Base-by-base conservation (phyloP, 2,797 vertebrate genomes). In the Spea hammondii region DNA sequence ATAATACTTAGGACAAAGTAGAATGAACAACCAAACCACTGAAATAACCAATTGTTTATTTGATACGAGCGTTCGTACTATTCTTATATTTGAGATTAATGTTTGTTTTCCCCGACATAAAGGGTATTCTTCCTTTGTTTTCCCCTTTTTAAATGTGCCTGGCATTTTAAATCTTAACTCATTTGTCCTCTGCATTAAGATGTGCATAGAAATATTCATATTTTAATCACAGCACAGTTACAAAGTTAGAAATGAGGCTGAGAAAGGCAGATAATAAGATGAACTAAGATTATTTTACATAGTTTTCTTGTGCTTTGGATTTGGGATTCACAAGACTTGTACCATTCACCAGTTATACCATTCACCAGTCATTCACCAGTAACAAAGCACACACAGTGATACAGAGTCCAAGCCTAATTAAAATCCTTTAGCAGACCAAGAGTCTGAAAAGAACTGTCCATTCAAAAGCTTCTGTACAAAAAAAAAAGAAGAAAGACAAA, bases 171-270 rank as follows among this genome's bases (percentile, higher is more conserved):
- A 53, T 53, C 6, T 53, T 6, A 7, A 7, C 51, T 2, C 51
- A 11, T 53, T 53, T 53, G 51, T 53, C 51, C 6, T 53, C 10
- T 53, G 10, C 6, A 53, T 53, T 11, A 53, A 53, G 10, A 1
- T 7, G 51, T 53, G 51, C 32, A 32, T 32, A 32, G 32, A 32
- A 32, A 32, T 32, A 3, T 53, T 53, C 51, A 11, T 53, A 7
- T 53, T 97, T 96, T 93, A 96, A 95, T 96, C 95, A 95, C 96
- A 96, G 94, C 93, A 93, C 92, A 94, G 92, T 87, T 90, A 93
- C 90, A 92, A 93, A 94, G 89, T 91, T 91, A 89, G 89, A 93
- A 89, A 92, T 90, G 92, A 89, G 83, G 85, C 91, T 92, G 91
- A 93, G 88, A 88, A 92, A 91, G 90, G 86, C 89, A 88, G 93